These are phyloP conservation scores for Phrynocephalus forsythii DNA, from an alignment of 2,797 vertebrate species.

Conservation along the genomic window DNA sequence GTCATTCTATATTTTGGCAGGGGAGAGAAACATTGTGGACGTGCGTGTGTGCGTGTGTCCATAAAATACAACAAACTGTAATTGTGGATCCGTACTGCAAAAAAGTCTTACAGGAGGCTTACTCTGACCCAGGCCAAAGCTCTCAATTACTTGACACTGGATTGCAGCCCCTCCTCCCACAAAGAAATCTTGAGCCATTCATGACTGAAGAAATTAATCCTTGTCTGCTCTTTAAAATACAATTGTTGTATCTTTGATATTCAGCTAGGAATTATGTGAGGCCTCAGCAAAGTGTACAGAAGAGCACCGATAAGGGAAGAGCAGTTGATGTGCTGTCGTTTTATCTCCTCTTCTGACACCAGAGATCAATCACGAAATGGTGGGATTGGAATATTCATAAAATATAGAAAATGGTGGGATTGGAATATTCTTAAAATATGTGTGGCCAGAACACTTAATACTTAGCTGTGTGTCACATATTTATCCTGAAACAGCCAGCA, in stretches of 20 bases:
- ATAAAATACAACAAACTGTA: neutral
- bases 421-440: neutral
- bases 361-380: no score
- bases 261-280: no score
- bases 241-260: neutral
- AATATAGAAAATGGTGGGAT: neutral
- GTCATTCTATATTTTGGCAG: conserved; percentile 33
- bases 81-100: neutral
- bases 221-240: neutral
- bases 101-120: no score
- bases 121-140: neutral
- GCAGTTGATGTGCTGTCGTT: no score
- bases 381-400: neutral
- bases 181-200: neutral
- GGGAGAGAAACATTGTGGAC: neutral
- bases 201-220: neutral
- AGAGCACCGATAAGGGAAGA: no score
- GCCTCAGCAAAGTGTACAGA: neutral
- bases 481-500: neutral
- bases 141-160: neutral
- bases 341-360: neutral
- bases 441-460: neutral
- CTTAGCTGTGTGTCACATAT: neutral
- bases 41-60: neutral
- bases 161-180: no score